phyloP scores from a whole-genome alignment of 2,113 vertebrate species.

The Coptodon rendalli region DNA sequence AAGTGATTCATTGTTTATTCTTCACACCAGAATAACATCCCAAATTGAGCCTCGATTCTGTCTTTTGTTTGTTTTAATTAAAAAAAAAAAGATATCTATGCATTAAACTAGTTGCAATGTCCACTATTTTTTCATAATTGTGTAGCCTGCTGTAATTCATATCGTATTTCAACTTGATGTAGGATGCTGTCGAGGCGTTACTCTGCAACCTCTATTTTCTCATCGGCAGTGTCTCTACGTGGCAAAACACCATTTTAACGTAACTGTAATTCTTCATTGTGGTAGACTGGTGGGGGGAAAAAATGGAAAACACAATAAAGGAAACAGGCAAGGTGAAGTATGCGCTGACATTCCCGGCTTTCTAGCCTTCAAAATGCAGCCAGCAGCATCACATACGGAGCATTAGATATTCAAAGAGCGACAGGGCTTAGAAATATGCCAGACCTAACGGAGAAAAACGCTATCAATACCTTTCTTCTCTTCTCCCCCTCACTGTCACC shows the following conservation, averaged over 20 bases:
- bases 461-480: constrained; percentile 80
- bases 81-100: neutral
- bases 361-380: constrained; percentile 40
- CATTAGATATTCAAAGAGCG: constrained; percentile 56
- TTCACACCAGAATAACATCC: neutral
- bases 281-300: constrained; percentile 19
- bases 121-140: neutral
- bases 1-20: neutral
- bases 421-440: constrained; percentile 53
- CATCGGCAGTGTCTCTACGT: neutral
- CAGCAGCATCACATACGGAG: constrained; percentile 46
- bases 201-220: neutral
- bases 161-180: neutral
- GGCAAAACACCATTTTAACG: constrained; percentile 8
- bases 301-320: constrained; percentile 66
- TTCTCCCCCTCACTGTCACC: constrained; percentile 79
- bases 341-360: constrained; percentile 44
- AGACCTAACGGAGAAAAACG: constrained; percentile 69
- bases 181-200: neutral
- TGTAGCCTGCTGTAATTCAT: neutral
- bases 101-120: neutral
- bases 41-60: neutral
- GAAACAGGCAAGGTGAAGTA: constrained; percentile 57
- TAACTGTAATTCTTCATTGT: constrained; percentile 36
- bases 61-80: neutral